Conservation (phyloP, 2,113 vertebrate species). For the Cyprinodon tularosa region DNA sequence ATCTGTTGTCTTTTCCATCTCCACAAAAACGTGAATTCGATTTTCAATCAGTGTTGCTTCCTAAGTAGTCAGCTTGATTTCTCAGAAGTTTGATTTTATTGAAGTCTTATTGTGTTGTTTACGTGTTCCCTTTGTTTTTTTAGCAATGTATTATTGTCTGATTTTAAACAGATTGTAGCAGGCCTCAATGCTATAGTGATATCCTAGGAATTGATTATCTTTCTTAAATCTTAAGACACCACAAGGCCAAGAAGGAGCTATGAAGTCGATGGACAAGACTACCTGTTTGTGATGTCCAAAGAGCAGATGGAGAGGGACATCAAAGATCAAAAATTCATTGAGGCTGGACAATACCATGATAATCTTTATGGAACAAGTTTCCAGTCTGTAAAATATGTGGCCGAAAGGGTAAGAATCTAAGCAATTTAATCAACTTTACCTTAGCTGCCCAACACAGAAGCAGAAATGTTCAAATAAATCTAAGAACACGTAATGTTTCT, state of each 20-base stretch:
- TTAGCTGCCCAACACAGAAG: neutral
- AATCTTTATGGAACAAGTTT: constrained; percentile 98
- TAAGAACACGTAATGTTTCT: neutral
- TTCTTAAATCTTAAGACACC: constrained; percentile 82
- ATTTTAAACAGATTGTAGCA: neutral
- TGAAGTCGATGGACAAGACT: constrained; percentile 94
- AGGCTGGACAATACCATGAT: constrained; percentile 98
- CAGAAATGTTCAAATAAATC: neutral
- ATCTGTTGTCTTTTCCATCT: no score
- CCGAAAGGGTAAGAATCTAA: constrained; percentile 87
- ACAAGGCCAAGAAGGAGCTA: constrained; percentile 94
- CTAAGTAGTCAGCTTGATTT: no score
- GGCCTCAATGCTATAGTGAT: neutral
- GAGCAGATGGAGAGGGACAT: constrained; percentile 99
- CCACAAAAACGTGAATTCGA: no score
- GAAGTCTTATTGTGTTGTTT: no score
- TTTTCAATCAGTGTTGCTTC: no score
- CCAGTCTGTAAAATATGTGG: constrained; percentile 96
- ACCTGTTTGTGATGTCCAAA: constrained; percentile 95
- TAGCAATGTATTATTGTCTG: neutral
- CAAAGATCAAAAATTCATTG: constrained; percentile 99
- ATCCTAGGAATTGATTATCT: neutral
- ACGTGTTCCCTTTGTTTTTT: neutral
- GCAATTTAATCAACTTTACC: neutral
- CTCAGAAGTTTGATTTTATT: no score